Evolutionary conservation across 2,797 vertebrate genomes (phyloP), one percentile per base, ranked within the genome.

Genomic region (Pristis pectinata): DNA sequence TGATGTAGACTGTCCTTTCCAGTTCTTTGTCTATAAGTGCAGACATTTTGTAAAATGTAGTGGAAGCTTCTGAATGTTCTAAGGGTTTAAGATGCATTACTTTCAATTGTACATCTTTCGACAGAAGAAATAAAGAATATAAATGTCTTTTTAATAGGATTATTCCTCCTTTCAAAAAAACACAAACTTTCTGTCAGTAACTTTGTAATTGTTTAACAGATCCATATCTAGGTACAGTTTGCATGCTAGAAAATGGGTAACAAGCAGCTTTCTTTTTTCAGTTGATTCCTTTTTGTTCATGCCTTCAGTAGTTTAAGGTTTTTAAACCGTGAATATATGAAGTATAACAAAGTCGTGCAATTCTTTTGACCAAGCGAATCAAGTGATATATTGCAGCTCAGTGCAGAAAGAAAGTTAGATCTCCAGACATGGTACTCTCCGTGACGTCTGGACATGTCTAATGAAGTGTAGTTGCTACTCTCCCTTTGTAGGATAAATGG

Each of bases 21-120:
- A 44, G 64, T 17, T 53, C 44, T 74, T 30, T 93, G 19, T 94
- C 24, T 56, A 34, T 8, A 30, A 56, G 49, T 74, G 92, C 70
- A 76, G 72, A 76, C 92, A 76, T 91, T 91, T 91, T 91, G 56
- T 64, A 24, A 24, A 91, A 19, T 24, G 37, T 87, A 67, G n/a
- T 64, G n/a, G 9, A 91, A 37, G 8, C 19, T 91, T 27, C 59
- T 67, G 41, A 67, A 67, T 22, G 9, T 22, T 91, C 59, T 61
- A 7, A 91, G 56, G 10, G 15, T 91, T 61, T 61, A 89, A 56
- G 59, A 15, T 7, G 15, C 59, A 41, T 22, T 91, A 37, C 91
- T 91, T 91, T 64, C 59, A 64, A 11, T 91, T 19, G 34, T 67
- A 19, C n/a, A 37, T 64, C n/a, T 56, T 56, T 6, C 27, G 53